phyloP scores from a whole-genome alignment of 2,888 invertebrate genomes.

The Malthinus seriepunctatus region DNA sequence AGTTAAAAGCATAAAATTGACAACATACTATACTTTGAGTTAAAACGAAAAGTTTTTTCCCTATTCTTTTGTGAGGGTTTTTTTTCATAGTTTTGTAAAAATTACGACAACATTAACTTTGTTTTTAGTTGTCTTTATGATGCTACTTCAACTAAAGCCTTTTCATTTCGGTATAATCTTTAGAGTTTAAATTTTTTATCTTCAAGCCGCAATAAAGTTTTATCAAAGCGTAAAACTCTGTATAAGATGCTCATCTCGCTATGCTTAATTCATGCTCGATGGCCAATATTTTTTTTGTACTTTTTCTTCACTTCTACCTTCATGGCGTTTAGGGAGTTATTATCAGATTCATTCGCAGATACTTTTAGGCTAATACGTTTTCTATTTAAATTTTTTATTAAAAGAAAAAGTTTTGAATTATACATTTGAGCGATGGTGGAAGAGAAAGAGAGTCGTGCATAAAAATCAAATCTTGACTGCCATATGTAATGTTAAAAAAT shows the following conservation, averaged over 20 bases:
- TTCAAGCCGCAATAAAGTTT: constrained; percentile 18
- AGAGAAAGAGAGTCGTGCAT: too few relatives aligned
- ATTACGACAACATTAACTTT: constrained; percentile 8
- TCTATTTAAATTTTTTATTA: too few relatives aligned
- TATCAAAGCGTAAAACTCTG: constrained; percentile 18
- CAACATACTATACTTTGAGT: too few relatives aligned
- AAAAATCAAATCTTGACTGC: background rate
- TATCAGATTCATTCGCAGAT: constrained; percentile 1
- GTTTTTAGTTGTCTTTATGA: background rate
- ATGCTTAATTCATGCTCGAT: constrained; percentile 6
- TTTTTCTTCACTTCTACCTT: background rate
- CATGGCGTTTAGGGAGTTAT: constrained; percentile 2
- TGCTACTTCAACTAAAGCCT: constrained; percentile 1
- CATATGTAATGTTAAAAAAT: background rate
- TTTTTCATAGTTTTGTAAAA: too few relatives aligned
- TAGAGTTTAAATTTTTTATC: constrained; percentile 14
- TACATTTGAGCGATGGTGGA: too few relatives aligned
- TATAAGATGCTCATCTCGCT: constrained; percentile 13
- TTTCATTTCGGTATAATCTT: constrained; percentile 13
- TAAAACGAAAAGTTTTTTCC: too few relatives aligned
- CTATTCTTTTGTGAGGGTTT: too few relatives aligned
- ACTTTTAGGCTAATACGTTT: too few relatives aligned
- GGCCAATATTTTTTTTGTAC: constrained; percentile 12
- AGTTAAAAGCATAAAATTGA: too few relatives aligned
- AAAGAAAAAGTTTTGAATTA: too few relatives aligned